Conservation (phyloP, 2,797 vertebrate species). For the Anabas testudineus region DNA sequence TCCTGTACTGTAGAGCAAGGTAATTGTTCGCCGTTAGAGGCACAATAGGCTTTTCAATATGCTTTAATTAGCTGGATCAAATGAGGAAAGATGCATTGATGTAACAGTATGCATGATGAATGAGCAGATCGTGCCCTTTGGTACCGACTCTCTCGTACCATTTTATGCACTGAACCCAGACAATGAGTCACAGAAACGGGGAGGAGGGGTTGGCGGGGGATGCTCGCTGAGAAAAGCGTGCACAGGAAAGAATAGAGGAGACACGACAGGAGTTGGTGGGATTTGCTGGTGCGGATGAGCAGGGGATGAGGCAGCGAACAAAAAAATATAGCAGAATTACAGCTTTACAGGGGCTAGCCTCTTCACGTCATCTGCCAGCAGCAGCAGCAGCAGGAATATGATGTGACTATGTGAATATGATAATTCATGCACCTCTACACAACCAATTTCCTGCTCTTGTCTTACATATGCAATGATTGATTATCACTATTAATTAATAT, state of each 20-base stretch:
- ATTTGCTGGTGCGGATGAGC: conserved; percentile 28
- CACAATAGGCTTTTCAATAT: conserved; percentile 70
- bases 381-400: neutral
- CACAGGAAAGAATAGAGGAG: conserved; percentile 45
- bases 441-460: conserved; percentile 25
- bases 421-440: conserved; percentile 20
- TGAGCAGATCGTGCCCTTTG: conserved; percentile 72
- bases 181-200: conserved; percentile 76
- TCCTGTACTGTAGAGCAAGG: conserved; percentile 37
- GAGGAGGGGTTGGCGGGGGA: conserved; percentile 2
- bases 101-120: conserved; percentile 74
- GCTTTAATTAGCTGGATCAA: conserved; percentile 77
- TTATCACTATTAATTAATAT: conserved; percentile 21
- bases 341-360: conserved; percentile 15
- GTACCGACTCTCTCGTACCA: conserved; percentile 66
- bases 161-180: conserved; percentile 73
- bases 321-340: conserved; percentile 6
- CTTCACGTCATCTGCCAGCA: conserved; percentile 10
- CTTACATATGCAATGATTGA: conserved; percentile 17
- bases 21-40: conserved; percentile 61
- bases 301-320: neutral
- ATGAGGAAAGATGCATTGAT: conserved; percentile 71
- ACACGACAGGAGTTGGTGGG: conserved; percentile 53
- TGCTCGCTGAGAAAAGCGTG: conserved; percentile 31
- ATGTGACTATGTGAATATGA: too few species aligned